Evolutionary conservation across 2,888 invertebrate genomes (phyloP).

Genomic region (Macaria notata): DNA sequence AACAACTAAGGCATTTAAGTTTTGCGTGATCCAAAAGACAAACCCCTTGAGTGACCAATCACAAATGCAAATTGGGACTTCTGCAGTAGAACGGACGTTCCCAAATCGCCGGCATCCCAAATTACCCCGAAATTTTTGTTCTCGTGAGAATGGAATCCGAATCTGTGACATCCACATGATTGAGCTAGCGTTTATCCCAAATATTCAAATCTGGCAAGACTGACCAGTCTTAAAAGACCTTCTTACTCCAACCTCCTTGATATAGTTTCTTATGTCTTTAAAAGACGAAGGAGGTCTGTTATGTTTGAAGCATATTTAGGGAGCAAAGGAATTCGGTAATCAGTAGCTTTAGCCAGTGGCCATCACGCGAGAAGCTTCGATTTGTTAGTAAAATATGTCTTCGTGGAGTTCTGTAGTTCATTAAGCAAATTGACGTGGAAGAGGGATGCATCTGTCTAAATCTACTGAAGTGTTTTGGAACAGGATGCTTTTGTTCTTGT

Average conservation of each 20-base stretch:
- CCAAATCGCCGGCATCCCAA: constrained; percentile 32
- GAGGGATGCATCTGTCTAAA: too few relatives aligned
- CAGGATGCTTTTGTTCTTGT: too few relatives aligned
- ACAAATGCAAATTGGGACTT: constrained; percentile 10
- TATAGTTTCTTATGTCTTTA: background rate
- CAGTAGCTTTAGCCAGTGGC: constrained; percentile 51
- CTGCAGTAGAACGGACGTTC: constrained; percentile 14
- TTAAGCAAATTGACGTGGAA: too few relatives aligned
- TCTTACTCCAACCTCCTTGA: background rate
- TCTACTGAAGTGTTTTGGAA: too few relatives aligned
- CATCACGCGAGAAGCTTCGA: constrained; percentile 45
- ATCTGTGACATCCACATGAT: constrained; percentile 47
- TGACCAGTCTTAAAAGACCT: constrained; percentile 18
- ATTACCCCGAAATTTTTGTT: constrained; percentile 15
- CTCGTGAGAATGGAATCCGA: constrained; percentile 57
- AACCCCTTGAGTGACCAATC: background rate
- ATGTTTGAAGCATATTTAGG: constrained; percentile 26
- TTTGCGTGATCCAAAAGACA: too few relatives aligned
- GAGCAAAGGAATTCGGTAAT: constrained; percentile 60
- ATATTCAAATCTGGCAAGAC: constrained; percentile 32
- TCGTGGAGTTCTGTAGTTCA: too few relatives aligned
- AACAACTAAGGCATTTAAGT: too few relatives aligned
- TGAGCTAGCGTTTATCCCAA: constrained; percentile 30
- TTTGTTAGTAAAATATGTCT: background rate
- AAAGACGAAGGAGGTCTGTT: constrained; percentile 5